These are phyloP conservation scores for Chloropsis cyanopogon DNA, from an alignment of 2,113 vertebrate genomes.

Conservation along the genomic window DNA sequence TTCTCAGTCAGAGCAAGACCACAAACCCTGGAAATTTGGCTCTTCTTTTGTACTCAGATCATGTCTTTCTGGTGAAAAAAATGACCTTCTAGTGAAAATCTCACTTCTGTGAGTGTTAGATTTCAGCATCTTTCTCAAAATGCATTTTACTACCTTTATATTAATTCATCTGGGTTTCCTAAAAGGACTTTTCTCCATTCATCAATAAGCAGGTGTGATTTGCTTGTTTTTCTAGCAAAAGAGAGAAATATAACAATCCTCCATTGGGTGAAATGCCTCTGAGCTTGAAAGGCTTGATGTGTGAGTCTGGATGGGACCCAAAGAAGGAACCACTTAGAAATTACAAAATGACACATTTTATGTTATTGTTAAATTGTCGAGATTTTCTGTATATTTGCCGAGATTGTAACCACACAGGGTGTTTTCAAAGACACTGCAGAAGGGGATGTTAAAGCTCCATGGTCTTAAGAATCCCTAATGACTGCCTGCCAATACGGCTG, in stretches of 20 bases:
- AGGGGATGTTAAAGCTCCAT: constrained; percentile 33
- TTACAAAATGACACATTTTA: constrained; percentile 22
- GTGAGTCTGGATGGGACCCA: background rate
- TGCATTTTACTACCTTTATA: background rate
- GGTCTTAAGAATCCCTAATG: constrained; percentile 44
- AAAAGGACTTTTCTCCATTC: background rate
- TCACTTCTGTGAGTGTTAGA: background rate
- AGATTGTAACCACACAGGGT: constrained; percentile 3
- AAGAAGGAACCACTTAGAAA: constrained; percentile 18
- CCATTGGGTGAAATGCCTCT: background rate
- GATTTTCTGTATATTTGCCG: background rate
- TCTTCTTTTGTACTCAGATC: background rate
- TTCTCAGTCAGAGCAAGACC: background rate
- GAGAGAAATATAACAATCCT: background rate
- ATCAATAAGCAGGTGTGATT: background rate
- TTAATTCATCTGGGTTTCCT: background rate
- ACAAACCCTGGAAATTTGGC: background rate
- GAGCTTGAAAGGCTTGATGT: constrained; percentile 7
- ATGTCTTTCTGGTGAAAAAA: background rate
- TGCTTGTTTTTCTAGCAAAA: background rate
- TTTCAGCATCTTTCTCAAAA: background rate
- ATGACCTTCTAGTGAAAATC: background rate
- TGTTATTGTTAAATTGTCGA: constrained; percentile 16
- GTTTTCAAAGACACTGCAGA: constrained; percentile 32
- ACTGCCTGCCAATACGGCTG: constrained; percentile 45